These are phyloP conservation scores for Netelia virgata DNA, from an alignment of 2,888 invertebrate genomes.

Conservation along the genomic window DNA sequence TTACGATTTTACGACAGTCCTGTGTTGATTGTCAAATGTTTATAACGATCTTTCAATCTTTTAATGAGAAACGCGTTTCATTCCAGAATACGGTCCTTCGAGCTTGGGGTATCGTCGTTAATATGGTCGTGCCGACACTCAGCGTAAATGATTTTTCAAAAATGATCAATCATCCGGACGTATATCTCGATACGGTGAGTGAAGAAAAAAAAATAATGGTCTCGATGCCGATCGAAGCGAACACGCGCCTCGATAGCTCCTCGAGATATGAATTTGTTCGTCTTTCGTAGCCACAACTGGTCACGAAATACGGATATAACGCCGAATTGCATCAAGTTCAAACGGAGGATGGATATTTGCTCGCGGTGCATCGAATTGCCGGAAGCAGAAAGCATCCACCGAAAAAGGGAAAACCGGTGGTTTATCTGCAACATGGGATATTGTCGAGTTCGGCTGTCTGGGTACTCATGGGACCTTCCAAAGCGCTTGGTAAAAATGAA, in stretches of 20 bases:
- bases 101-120: slow-evolving; percentile 76
- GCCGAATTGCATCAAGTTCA: slow-evolving; percentile 75
- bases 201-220: slow-evolving; percentile 22
- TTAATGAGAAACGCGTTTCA: slow-evolving; percentile 10
- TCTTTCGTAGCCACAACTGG: slow-evolving; percentile 73
- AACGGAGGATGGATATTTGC: slow-evolving; percentile 78
- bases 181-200: slow-evolving; percentile 77
- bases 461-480: slow-evolving; percentile 77
- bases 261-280: slow-evolving; percentile 1
- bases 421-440: slow-evolving; percentile 78
- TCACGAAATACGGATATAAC: slow-evolving; percentile 77
- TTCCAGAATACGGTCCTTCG: slow-evolving; percentile 76
- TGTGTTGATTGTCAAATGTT: no score
- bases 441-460: slow-evolving; percentile 78
- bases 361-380: slow-evolving; percentile 76
- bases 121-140: slow-evolving; percentile 76
- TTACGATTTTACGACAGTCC: no score
- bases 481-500: slow-evolving; percentile 75
- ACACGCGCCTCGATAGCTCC: not conserved
- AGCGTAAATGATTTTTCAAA: slow-evolving; percentile 77
- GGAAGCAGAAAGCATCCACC: slow-evolving; percentile 71
- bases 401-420: slow-evolving; percentile 73
- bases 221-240: slow-evolving; percentile 6
- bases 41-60: not conserved
- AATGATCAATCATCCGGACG: slow-evolving; percentile 79